Percentiles rank a stretch among this genome's conserved stretches.
phyloP scores from a whole-genome alignment of 30 jellyfish, hydroid and myxozoan species.

The Cassiopea xamachana region DNA sequence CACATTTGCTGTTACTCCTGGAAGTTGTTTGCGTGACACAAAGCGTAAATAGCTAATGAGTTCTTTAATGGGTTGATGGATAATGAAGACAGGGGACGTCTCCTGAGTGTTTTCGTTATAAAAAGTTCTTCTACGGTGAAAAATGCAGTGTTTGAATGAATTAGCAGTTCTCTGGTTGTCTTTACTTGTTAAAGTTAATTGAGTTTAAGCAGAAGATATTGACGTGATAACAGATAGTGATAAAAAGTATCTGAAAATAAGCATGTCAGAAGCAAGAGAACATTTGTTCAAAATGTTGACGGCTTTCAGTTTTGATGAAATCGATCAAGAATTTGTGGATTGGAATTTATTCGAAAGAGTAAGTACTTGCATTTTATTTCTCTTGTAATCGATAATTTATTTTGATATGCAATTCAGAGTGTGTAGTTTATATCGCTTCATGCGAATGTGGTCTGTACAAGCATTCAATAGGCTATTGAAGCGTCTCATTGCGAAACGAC shows the following conservation, averaged over 20 bases:
- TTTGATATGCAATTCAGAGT: background rate
- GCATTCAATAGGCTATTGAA: too few relatives aligned
- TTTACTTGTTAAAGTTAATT: background rate
- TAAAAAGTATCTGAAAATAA: background rate
- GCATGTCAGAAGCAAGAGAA: slow-evolving; percentile 35
- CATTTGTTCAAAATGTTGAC: slow-evolving; percentile 59
- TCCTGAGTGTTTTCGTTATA: too few relatives aligned
- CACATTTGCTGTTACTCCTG: too few relatives aligned
- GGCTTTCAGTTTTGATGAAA: slow-evolving; percentile 63
- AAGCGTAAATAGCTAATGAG: too few relatives aligned
- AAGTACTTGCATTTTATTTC: background rate
- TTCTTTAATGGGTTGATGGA: too few relatives aligned
- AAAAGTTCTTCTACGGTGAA: too few relatives aligned
- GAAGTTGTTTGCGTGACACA: too few relatives aligned
- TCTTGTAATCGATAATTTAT: background rate
- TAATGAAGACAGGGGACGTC: too few relatives aligned
- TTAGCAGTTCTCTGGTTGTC: background rate
- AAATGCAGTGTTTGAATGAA: too few relatives aligned
- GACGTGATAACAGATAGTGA: slow-evolving; percentile 38
- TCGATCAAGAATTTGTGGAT: slow-evolving; percentile 47
- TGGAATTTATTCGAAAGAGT: slow-evolving; percentile 45
- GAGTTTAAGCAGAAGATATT: slow-evolving; percentile 22
- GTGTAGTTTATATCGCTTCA: background rate
- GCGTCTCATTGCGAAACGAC: too few relatives aligned
- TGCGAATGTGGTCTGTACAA: too few relatives aligned